Conservation (phyloP, 2,888 invertebrate species). For the Amiota mariae region DNA sequence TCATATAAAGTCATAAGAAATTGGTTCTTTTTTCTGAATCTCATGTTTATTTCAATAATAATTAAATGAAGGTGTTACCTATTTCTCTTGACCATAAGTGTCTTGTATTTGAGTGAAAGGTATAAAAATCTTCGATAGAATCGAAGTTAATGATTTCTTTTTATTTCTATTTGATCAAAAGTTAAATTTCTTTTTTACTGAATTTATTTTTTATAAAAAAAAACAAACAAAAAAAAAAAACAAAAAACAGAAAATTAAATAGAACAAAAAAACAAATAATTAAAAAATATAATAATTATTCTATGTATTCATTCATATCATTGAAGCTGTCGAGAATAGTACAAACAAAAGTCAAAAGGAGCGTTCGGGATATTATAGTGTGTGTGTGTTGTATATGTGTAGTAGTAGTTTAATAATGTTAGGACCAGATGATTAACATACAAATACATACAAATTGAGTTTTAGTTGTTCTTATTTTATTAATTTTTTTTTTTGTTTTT, state of each 20-base stretch:
- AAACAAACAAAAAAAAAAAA: neutral
- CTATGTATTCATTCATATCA: too few relatives aligned
- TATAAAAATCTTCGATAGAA: neutral
- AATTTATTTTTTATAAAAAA: neutral
- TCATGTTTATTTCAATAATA: too few relatives aligned
- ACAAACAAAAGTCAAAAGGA: neutral
- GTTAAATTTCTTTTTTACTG: neutral
- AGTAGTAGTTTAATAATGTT: too few relatives aligned
- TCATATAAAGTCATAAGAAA: too few relatives aligned
- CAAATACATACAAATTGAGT: neutral
- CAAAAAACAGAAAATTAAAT: neutral
- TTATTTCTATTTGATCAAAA: neutral
- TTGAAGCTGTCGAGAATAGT: too few relatives aligned
- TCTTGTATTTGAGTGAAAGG: neutral
- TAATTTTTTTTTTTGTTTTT: constrained; percentile 50
- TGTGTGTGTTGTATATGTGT: neutral
- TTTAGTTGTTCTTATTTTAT: constrained; percentile 44
- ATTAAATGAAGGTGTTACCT: too few relatives aligned
- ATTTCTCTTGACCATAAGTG: too few relatives aligned
- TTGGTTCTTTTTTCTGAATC: too few relatives aligned
- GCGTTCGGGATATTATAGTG: neutral
- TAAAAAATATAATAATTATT: too few relatives aligned
- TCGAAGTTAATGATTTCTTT: neutral
- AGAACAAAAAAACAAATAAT: neutral
- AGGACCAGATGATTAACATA: neutral